These are phyloP conservation scores for Virgularia gustaviana DNA, from an alignment of 92 coral and sea anemone genomes.

Conservation along the genomic window DNA sequence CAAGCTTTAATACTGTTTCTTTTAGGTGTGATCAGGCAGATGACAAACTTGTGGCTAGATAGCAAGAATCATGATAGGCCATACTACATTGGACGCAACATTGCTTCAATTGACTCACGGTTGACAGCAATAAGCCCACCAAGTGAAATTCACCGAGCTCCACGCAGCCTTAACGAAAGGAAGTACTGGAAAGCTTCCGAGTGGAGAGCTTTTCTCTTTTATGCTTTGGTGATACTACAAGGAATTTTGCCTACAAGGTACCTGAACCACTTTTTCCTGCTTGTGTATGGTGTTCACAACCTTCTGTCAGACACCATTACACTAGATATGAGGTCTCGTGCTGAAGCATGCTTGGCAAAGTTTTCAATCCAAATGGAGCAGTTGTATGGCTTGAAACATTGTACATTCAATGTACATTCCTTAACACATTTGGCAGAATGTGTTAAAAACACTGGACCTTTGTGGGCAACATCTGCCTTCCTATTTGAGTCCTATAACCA, in stretches of 20 bases:
- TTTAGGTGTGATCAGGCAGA: not conserved
- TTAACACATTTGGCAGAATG: too few relatives aligned
- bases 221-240: not conserved
- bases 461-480: too few relatives aligned
- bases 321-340: not conserved
- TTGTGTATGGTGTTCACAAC: too few relatives aligned
- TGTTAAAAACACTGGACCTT: too few relatives aligned
- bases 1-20: too few relatives aligned
- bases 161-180: not conserved
- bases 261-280: not conserved
- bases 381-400: too few relatives aligned
- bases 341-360: not conserved
- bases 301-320: not conserved
- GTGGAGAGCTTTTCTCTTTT: too few relatives aligned
- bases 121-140: not conserved
- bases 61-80: not conserved
- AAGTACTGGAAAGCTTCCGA: too few relatives aligned
- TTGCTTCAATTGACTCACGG: not conserved
- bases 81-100: not conserved
- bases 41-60: conserved; percentile 1
- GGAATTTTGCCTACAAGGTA: not conserved
- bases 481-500: too few relatives aligned
- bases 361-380: not conserved
- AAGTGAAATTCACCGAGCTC: not conserved
- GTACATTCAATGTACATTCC: too few relatives aligned